Base-by-base conservation (phyloP, 2,888 invertebrate genomes). In the Oscheius myriophilus region DNA sequence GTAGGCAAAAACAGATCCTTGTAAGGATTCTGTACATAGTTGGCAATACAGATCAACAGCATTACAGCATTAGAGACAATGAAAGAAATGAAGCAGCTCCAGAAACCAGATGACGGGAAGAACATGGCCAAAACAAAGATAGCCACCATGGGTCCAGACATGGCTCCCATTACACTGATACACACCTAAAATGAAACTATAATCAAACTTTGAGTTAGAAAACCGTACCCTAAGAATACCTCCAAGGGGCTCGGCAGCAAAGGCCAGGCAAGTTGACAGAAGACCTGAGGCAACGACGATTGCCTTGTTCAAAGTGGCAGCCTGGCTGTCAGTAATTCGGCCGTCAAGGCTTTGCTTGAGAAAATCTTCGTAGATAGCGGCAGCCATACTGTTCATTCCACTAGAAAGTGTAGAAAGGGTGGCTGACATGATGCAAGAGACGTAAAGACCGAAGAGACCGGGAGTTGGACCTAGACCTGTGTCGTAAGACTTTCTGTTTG, bases 301-400 rank as follows among this genome's bases (percentile, higher is more conserved):
- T 0, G 68, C 71, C 63, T 76, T 79, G 55, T 79, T 79, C 9
- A 77, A 55, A 14, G 68, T 54, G 11, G 79, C 76, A 7, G 79
- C 77, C 45, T 66, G 67, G 6, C 66, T 62, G 58, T 79, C 79
- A 0, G 77, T 79, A 12, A 79, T 73, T 26, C 74, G 71, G 39
- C 76, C 75, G 46, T 78, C 79, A 2, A 74, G 55, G 9, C 67
- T 58, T 9, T 75, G 72, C 33, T 81, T 80, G 63, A 83, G 54
- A 43, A 84, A 84, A 57, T 84, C 83, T 62, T 84, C 84, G 65
- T 82, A 84, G 51, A 82, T 73, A 14, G 84, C 82, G 4, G 84
- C 82, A 3, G 84, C 78, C 72, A 81, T 78, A 18, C 76, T 76
- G 66, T 82, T 83, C 75, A 84, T 81, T 23, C 84, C 82, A 39